Percentiles rank a stretch among this genome's conserved stretches.
Conservation (phyloP, 1,140 invertebrate species). For the Microplitis mediator region DNA sequence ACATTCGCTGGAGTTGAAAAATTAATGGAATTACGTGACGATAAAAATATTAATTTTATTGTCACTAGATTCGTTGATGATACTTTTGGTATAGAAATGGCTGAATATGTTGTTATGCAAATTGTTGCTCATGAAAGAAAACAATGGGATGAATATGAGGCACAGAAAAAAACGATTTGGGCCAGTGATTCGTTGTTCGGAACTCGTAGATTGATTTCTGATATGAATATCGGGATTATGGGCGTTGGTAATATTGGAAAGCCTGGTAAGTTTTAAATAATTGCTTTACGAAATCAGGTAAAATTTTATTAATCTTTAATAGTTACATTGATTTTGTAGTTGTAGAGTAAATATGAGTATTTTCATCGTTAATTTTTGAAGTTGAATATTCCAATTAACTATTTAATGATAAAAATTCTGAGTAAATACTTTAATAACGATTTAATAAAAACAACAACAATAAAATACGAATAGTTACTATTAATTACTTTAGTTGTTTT, state of each 20-base stretch:
- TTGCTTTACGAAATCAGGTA: too few species aligned
- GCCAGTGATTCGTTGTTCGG: conserved; percentile 46
- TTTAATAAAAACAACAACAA: too few species aligned
- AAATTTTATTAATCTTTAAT: too few species aligned
- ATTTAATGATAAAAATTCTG: too few species aligned
- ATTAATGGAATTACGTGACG: conserved; percentile 38
- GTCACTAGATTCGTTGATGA: conserved; percentile 60
- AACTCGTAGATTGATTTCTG: conserved; percentile 52
- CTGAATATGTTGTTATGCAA: conserved; percentile 65
- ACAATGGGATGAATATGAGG: conserved; percentile 51
- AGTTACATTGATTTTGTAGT: too few species aligned
- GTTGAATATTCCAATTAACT: too few species aligned
- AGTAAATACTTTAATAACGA: too few species aligned
- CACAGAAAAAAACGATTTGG: conserved; percentile 57
- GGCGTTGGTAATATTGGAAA: conserved; percentile 62
- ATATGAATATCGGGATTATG: conserved; percentile 63
- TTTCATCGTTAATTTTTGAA: too few species aligned
- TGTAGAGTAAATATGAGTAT: too few species aligned
- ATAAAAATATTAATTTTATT: conserved; percentile 40
- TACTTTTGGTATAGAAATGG: conserved; percentile 62
- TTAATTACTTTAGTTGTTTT: too few species aligned
- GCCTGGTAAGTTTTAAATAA: conserved; percentile 46
- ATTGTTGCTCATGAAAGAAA: conserved; percentile 63
- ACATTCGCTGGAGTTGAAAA: conserved; percentile 62
- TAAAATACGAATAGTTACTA: too few species aligned